phyloP scores from a whole-genome alignment of 2,888 invertebrate genomes.

The Ichneumoninae sp. region DNA sequence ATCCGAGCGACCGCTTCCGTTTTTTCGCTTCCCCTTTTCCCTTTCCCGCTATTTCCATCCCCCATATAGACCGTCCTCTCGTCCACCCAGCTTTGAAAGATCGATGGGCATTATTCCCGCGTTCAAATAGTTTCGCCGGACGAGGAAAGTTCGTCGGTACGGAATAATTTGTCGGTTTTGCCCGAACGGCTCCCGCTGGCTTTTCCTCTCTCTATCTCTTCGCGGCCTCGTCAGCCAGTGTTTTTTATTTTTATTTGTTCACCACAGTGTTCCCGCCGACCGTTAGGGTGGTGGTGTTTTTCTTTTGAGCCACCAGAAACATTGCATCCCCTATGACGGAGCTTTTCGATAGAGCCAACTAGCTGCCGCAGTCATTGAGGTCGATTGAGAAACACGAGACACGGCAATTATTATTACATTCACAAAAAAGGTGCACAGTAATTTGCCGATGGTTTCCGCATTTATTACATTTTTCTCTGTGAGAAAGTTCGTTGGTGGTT shows the following conservation, averaged over 20 bases:
- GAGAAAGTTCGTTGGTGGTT: no score
- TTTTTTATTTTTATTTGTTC: slow-evolving; percentile 54
- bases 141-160: slow-evolving; percentile 74
- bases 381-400: neutral
- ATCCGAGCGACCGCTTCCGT: slow-evolving; percentile 39
- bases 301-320: slow-evolving; percentile 51
- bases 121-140: slow-evolving; percentile 75
- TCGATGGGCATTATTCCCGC: slow-evolving; percentile 77
- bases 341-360: neutral
- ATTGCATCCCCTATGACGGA: slow-evolving; percentile 26
- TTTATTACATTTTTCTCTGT: no score
- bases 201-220: slow-evolving; percentile 30
- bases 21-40: slow-evolving; percentile 19
- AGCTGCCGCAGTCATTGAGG: neutral
- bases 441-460: no score
- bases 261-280: slow-evolving; percentile 58
- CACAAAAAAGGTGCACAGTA: neutral
- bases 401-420: neutral
- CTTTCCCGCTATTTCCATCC: slow-evolving; percentile 23
- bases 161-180: slow-evolving; percentile 77
- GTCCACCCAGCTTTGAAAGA: slow-evolving; percentile 72
- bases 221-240: slow-evolving; percentile 50
- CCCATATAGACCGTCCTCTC: slow-evolving; percentile 59
- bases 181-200: slow-evolving; percentile 23
- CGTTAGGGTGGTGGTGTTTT: slow-evolving; percentile 30